Percentiles rank a stretch among this genome's conserved stretches.
These are phyloP conservation scores for Catostomus latipinnis DNA, from an alignment of 2,797 vertebrate genomes.

Conservation along the genomic window DNA sequence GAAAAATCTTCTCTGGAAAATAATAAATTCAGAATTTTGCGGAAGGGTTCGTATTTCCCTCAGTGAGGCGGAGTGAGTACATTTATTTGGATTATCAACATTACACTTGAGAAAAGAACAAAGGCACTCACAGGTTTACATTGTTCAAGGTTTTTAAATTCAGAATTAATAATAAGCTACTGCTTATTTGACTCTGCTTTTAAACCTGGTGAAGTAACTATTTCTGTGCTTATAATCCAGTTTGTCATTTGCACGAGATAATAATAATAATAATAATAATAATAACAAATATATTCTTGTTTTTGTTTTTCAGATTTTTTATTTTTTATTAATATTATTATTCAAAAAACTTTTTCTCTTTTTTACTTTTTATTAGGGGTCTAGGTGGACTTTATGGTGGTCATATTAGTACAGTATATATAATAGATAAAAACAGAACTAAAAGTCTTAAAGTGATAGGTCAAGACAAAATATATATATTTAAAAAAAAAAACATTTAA, in stretches of 20 bases:
- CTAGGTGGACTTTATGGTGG: too few species aligned
- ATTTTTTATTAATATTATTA: too few species aligned
- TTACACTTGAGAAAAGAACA: slow-evolving; percentile 81
- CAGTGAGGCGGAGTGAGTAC: slow-evolving; percentile 73
- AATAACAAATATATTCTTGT: too few species aligned
- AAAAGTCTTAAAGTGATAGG: too few species aligned
- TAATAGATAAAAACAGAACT: too few species aligned
- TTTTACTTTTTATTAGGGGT: too few species aligned
- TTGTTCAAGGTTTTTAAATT: slow-evolving; percentile 76
- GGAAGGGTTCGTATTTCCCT: slow-evolving; percentile 77
- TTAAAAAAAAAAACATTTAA: too few species aligned
- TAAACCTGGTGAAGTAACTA: slow-evolving; percentile 77
- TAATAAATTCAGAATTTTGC: slow-evolving; percentile 82
- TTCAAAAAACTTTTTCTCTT: too few species aligned
- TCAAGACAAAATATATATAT: not conserved
- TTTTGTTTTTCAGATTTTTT: too few species aligned
- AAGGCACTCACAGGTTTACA: slow-evolving; percentile 74
- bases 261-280: slow-evolving; percentile 39
- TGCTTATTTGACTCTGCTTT: slow-evolving; percentile 80
- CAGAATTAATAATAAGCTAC: slow-evolving; percentile 78
- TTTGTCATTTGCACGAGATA: slow-evolving; percentile 68
- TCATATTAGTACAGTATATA: too few species aligned
- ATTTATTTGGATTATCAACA: slow-evolving; percentile 84
- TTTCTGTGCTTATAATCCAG: slow-evolving; percentile 65
- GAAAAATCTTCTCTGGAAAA: slow-evolving; percentile 71